A percentile compares a stretch with the other conserved stretches of the same genome.
Conservation (phyloP, 2,113 vertebrate genomes). For the Pygathrix nemaeus region DNA sequence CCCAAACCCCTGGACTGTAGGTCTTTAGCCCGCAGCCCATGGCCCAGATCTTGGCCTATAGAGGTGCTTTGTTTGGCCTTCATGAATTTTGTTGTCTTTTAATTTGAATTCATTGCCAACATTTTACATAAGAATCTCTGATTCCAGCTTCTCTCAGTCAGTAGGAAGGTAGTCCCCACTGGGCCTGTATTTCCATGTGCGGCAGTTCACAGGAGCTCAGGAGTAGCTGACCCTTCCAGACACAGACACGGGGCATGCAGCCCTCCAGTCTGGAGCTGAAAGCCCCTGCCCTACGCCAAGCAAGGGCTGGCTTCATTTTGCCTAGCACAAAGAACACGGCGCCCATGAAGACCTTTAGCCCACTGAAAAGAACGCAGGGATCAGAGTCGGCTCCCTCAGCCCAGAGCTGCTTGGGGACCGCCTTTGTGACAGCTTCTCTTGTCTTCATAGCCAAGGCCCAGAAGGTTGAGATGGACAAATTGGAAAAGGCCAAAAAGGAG, state of each 20-base stretch:
- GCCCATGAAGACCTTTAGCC: neutral
- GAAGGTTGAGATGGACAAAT: constrained; percentile 98
- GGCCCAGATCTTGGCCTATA: neutral
- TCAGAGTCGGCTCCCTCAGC: fast-evolving
- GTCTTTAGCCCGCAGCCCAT: neutral
- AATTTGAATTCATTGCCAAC: neutral
- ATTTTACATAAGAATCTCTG: neutral
- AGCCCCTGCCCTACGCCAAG: neutral
- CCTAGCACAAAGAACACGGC: neutral
- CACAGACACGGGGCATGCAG: fast-evolving
- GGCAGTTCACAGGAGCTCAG: neutral
- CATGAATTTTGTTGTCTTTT: neutral
- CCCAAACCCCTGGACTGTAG: fast-evolving
- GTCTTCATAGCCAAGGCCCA: constrained; percentile 93
- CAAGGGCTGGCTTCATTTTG: neutral
- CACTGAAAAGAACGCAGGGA: fast-evolving
- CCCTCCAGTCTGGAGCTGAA: neutral
- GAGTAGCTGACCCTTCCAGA: neutral
- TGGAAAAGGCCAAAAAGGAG: constrained; percentile 99
- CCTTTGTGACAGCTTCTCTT: constrained; percentile 38
- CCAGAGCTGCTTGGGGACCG: fast-evolving
- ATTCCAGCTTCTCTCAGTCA: neutral
- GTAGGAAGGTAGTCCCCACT: neutral
- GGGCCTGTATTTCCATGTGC: neutral
- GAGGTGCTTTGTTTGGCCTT: neutral